These are phyloP conservation scores for Odontamblyopus lacepedii DNA, from an alignment of 2,797 vertebrate species.

Conservation along the genomic window DNA sequence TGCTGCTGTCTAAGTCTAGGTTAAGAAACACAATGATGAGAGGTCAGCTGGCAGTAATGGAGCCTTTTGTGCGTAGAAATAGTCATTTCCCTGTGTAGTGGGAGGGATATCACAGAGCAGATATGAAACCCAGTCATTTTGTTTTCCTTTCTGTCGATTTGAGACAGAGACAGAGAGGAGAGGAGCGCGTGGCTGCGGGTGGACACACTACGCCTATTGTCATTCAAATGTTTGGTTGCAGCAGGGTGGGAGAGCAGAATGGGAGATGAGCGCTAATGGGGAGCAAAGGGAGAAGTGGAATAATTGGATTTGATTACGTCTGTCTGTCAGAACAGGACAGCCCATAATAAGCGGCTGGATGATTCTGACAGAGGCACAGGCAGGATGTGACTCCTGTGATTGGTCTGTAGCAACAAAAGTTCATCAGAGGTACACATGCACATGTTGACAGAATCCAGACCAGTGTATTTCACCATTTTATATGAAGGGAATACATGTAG, in stretches of 20 bases:
- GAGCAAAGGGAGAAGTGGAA: slow-evolving; percentile 68
- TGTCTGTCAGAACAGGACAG: slow-evolving; percentile 64
- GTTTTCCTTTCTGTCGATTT: slow-evolving; percentile 69
- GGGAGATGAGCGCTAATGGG: slow-evolving; percentile 71
- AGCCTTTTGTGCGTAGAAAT: slow-evolving; percentile 78
- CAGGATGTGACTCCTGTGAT: slow-evolving; percentile 38
- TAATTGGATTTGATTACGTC: slow-evolving; percentile 75
- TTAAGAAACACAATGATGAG: slow-evolving; percentile 69
- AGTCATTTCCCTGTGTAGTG: slow-evolving; percentile 77
- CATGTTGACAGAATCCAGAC: neutral
- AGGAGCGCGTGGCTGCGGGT: slow-evolving; percentile 57
- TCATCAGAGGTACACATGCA: neutral
- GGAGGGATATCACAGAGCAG: slow-evolving; percentile 59
- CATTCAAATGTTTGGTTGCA: slow-evolving; percentile 78
- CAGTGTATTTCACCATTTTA: neutral
- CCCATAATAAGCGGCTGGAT: slow-evolving; percentile 56
- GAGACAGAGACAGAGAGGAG: slow-evolving; percentile 44
- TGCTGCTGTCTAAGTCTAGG: slow-evolving; percentile 58
- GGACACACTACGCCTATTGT: slow-evolving; percentile 68
- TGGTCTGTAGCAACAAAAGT: slow-evolving; percentile 27
- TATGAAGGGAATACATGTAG: neutral
- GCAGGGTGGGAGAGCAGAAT: slow-evolving; percentile 60
- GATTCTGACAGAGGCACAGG: slow-evolving; percentile 53
- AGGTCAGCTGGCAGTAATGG: slow-evolving; percentile 77
- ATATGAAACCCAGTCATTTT: slow-evolving; percentile 74